Conservation (phyloP, 2,113 vertebrate genomes). For the Galeopterus variegatus region DNA sequence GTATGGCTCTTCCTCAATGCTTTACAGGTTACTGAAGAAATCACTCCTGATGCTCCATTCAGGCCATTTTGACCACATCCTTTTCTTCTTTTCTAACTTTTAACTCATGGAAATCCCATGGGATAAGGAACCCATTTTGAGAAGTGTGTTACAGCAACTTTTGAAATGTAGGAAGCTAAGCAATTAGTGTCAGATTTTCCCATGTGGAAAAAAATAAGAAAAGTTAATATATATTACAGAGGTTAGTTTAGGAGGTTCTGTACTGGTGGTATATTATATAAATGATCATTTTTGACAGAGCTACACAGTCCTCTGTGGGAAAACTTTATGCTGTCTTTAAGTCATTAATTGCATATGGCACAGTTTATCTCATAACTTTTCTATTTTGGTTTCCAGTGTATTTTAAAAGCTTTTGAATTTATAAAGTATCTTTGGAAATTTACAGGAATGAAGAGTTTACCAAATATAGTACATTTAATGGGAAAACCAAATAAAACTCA, state of each 20-base stretch:
- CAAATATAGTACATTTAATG: neutral
- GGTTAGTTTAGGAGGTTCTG: neutral
- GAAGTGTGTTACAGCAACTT: slow-evolving; percentile 57
- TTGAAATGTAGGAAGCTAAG: slow-evolving; percentile 53
- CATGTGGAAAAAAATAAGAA: neutral
- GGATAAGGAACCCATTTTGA: slow-evolving; percentile 60
- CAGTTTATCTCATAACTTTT: neutral
- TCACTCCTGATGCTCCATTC: neutral
- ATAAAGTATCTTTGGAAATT: slow-evolving; percentile 53
- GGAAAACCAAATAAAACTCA: slow-evolving; percentile 29
- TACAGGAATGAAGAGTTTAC: slow-evolving; percentile 24
- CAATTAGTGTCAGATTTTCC: slow-evolving; percentile 55
- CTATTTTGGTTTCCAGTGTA: neutral
- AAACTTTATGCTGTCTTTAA: neutral
- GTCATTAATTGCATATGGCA: neutral
- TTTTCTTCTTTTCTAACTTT: slow-evolving; percentile 51
- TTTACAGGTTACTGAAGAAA: neutral
- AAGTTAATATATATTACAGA: neutral
- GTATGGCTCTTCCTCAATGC: neutral
- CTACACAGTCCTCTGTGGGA: neutral
- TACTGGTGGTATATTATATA: neutral
- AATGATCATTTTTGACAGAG: slow-evolving; percentile 21
- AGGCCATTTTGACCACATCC: neutral
- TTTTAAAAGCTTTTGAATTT: slow-evolving; percentile 54
- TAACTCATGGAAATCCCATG: slow-evolving; percentile 44